Percentiles rank a stretch among this genome's conserved stretches.
These are phyloP conservation scores for Beris chalybata DNA, from an alignment of 2,888 invertebrate genomes.

Conservation along the genomic window DNA sequence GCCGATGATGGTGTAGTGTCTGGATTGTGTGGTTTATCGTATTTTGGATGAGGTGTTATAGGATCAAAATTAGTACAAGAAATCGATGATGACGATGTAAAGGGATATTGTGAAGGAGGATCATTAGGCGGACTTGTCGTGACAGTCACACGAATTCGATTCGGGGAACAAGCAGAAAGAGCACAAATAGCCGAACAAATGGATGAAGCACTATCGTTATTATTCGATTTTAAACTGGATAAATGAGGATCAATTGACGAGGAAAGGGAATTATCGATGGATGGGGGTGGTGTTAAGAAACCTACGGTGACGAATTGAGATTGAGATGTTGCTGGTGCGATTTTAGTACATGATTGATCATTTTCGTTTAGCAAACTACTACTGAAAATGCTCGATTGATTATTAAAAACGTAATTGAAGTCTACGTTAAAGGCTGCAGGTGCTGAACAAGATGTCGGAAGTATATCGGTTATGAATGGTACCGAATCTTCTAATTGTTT, in stretches of 20 bases:
- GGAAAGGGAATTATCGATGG: constrained; percentile 30
- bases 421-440: constrained; percentile 30
- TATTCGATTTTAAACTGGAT: constrained; percentile 1
- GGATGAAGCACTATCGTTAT: constrained; percentile 23
- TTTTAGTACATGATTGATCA: constrained; percentile 5
- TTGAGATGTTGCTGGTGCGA: constrained; percentile 35
- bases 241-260: constrained; percentile 23
- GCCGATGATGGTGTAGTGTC: constrained; percentile 44
- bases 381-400: background rate
- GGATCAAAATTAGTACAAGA: constrained; percentile 44
- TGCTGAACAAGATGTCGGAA: constrained; percentile 34
- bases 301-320: constrained; percentile 34
- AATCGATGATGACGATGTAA: constrained; percentile 38
- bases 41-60: constrained; percentile 44
- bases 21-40: constrained; percentile 48
- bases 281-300: constrained; percentile 1
- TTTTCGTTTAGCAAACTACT: background rate
- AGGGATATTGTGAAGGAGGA: background rate
- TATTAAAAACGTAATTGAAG: background rate
- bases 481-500: constrained; percentile 9
- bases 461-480: constrained; percentile 21
- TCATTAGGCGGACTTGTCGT: constrained; percentile 15
- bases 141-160: constrained; percentile 23
- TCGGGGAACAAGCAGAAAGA: background rate
- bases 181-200: constrained; percentile 9